Conservation (phyloP, 2,113 vertebrate genomes). For the Sturnira hondurensis region DNA sequence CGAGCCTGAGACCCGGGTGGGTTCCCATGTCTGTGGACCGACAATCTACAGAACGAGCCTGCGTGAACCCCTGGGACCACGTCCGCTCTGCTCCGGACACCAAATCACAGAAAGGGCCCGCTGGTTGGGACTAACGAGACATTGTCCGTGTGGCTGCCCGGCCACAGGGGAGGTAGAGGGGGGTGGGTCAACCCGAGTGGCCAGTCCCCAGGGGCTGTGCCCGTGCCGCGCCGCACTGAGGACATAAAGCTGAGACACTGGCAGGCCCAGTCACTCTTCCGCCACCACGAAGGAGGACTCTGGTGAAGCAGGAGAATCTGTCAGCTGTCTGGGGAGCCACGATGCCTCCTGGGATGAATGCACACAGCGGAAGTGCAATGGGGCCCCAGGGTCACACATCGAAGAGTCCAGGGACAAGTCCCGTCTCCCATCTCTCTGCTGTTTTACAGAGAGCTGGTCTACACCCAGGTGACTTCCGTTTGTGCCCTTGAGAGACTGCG, state of each 20-base stretch:
- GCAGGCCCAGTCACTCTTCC: accelerated
- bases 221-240: accelerated
- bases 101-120: neutral
- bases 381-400: accelerated
- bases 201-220: accelerated
- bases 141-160: accelerated
- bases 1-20: neutral
- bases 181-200: accelerated
- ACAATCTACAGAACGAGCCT: accelerated
- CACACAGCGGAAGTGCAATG: accelerated
- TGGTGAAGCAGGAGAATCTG: neutral
- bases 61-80: accelerated
- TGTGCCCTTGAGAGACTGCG: neutral
- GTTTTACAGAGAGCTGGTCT: neutral
- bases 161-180: accelerated
- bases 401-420: neutral
- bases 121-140: accelerated
- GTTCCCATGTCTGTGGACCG: accelerated
- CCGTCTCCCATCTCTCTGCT: no score
- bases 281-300: accelerated
- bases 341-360: accelerated
- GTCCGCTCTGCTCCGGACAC: accelerated
- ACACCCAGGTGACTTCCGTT: neutral
- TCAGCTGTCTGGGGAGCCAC: neutral
- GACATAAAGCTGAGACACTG: accelerated